Percentiles rank a stretch among this genome's conserved stretches.
phyloP scores from a whole-genome alignment of 2,113 vertebrate species.

The Prionailurus viverrinus region DNA sequence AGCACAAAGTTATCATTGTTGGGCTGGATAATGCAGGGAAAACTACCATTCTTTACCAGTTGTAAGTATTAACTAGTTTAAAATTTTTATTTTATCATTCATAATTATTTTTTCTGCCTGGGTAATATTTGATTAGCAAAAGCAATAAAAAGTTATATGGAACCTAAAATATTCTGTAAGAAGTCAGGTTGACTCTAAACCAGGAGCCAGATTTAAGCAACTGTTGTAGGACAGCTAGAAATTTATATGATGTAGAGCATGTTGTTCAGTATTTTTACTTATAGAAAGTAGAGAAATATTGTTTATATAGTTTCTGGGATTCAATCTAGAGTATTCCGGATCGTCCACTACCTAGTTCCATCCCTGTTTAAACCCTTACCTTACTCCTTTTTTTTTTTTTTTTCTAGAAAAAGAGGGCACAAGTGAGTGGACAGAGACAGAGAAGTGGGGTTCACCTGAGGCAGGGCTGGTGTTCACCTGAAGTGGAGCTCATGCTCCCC shows the following conservation, averaged over 20 bases:
- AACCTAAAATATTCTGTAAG: constrained; percentile 20
- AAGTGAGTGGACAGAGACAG: too few relatives aligned
- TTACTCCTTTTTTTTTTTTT: not conserved
- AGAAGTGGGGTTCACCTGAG: too few relatives aligned
- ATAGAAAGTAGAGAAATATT: not conserved
- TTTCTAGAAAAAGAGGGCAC: too few relatives aligned
- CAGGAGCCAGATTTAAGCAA: constrained; percentile 19
- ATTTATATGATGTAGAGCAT: not conserved
- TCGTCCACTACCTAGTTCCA: not conserved
- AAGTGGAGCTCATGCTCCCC: too few relatives aligned
- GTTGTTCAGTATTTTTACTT: not conserved
- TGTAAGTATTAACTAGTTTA: constrained; percentile 91
- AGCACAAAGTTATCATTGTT: constrained; percentile 99
- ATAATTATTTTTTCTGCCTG: constrained; percentile 59
- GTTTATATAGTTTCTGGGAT: constrained; percentile 1
- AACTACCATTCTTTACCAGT: constrained; percentile 99
- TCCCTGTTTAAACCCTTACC: not conserved
- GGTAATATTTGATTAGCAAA: constrained; percentile 39
- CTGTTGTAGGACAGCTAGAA: not conserved
- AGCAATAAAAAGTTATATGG: constrained; percentile 27
- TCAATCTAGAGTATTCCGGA: constrained; percentile 1
- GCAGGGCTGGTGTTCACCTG: too few relatives aligned
- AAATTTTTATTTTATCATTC: constrained; percentile 28
- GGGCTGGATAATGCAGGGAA: constrained; percentile 99
- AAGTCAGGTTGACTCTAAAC: not conserved